phyloP scores from a whole-genome alignment of 2,888 invertebrate genomes.

The Caenorhabditis zanzibari region DNA sequence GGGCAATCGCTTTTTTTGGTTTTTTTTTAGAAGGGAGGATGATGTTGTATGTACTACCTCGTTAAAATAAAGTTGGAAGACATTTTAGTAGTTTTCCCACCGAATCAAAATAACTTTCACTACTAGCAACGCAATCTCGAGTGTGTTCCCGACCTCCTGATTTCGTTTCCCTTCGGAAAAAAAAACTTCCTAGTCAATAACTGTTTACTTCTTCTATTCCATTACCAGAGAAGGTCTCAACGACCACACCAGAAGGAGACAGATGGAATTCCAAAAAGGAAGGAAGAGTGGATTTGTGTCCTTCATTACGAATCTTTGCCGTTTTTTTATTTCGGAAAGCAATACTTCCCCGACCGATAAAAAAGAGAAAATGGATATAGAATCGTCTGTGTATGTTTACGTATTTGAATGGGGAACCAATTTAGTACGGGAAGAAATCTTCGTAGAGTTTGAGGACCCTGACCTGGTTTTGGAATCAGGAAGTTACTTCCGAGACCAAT shows the following conservation, averaged over 20 bases:
- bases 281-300: not conserved
- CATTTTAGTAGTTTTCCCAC: not conserved
- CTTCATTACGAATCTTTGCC: not conserved
- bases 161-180: not conserved
- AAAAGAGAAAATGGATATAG: not conserved
- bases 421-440: too few relatives aligned
- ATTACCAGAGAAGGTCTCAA: conserved; percentile 1
- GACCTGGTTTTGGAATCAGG: not conserved
- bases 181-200: conserved; percentile 1
- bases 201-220: not conserved
- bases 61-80: not conserved
- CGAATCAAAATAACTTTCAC: not conserved
- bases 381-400: too few relatives aligned
- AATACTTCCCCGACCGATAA: not conserved
- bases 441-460: not conserved
- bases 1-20: conserved; percentile 52
- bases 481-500: conserved; percentile 2
- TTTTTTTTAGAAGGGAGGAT: too few relatives aligned
- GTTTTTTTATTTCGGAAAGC: not conserved
- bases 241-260: not conserved
- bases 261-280: not conserved
- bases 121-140: not conserved
- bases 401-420: too few relatives aligned
- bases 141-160: not conserved
- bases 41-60: too few relatives aligned